Evolutionary conservation across 2,797 vertebrate genomes (phyloP), one percentile per base, ranked within the genome.

Genomic region (Notolepis coatsorum): DNA sequence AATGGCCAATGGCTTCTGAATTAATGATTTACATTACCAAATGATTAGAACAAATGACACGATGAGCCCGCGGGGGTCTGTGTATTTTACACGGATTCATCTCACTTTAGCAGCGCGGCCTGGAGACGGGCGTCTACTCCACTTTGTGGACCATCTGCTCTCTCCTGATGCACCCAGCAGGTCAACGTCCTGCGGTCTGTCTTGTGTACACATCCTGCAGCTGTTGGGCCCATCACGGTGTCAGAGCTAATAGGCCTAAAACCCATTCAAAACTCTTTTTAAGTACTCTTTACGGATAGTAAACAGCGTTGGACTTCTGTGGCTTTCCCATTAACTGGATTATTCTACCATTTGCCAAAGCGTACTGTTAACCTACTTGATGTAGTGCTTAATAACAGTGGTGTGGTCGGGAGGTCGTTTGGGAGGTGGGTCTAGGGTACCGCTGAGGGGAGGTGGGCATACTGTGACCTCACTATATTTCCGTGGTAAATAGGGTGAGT

Each of bases 161-260:
- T 31, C 47, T 53, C 45, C 63, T 70, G n/a, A n/a, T n/a, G n/a
- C n/a, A n/a, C 69, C 48, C 67, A 77, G 53, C 59, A 49, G 48
- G 37, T 67, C 57, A 45, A 60, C 54, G 54, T 25, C 68, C 54
- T 21, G n/a, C 25, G 42, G 18, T 64, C 37, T n/a, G n/a, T 25
- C 25, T 20, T 52, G 61, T 68, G 72, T 79, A 33, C 66, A 77
- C 63, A 54, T 37, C 9, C 28, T 37, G 66, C 89, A 88, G 86
- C 88, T 91, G 90, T 77, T 81, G 41, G 23, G 71, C 46, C 51
- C 70, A 46, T 88, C 67, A 72, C 23, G 51, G 38, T 57, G 62
- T 61, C 68, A 60, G 42, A 68, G 72, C 49, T 68, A 37, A 63
- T 28, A 39, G 27, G 13, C 31, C 39, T 52, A 12, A 18, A 59